Evolutionary conservation across 2,888 invertebrate species (phyloP), one percentile per base, ranked within the genome.

Genomic region (Drosophila diplacantha): DNA sequence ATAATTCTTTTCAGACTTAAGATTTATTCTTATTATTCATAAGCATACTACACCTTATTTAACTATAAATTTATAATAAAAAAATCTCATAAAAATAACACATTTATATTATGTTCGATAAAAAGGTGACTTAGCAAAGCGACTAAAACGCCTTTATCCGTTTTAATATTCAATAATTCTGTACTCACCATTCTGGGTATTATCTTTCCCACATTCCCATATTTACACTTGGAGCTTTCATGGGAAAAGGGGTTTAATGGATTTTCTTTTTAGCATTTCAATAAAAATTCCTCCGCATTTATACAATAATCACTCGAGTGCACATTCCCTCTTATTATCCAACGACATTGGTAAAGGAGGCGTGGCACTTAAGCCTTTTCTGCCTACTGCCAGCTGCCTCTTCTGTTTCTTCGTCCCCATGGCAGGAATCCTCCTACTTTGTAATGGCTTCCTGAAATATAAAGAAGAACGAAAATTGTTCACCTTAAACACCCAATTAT

Each of bases 401-500:
- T 9, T 9, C 39, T 9, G 39, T n/a, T 24, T 5, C 5, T n/a
- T 22, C 14, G 38, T n/a, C 38, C 38, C 2, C 41, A 22, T 35
- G 31, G 18, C 29, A 8, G 58, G 29, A 43, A 56, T 55, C 43
- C 34, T 41, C 22, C 39, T 24, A 26, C 54, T 50, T 44, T 62
- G 72, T 75, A 81, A 75, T 72, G 70, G 64, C 69, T 72, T 76
- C 69, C 66, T 50, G 55, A 55, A 55, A 31, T 55, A 63, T 47
- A 63, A 62, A 62, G 68, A 70, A 35, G 43, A 66, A 55, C 31
- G 67, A 47, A 69, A 66, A 66, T 69, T 52, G 47, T 66, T 72
- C 70, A 69, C 69, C 69, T 79, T 74, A 81, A 79, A 69, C 65
- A 79, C 67, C 74, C 84, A 75, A 80, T 81, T 81, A 82, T 80